Percentiles rank a stretch among this genome's conserved stretches.
phyloP scores from a whole-genome alignment of 2,113 vertebrate species.

The Anthoscopus minutus region DNA sequence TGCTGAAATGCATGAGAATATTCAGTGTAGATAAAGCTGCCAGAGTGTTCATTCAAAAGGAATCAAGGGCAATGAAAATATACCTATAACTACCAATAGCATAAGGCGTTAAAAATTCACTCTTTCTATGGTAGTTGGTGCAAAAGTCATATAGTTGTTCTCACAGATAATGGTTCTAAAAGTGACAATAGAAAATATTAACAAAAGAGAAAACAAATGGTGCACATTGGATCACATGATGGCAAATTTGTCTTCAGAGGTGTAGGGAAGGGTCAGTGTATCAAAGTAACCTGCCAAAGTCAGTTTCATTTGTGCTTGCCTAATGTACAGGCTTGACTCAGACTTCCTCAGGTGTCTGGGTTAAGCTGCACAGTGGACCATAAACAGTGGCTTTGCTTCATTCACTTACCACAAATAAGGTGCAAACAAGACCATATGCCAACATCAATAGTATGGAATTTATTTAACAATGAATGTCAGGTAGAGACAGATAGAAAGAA shows the following conservation, averaged over 20 bases:
- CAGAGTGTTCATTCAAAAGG: neutral
- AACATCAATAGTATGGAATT: neutral
- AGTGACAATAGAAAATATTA: neutral
- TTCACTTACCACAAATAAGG: neutral
- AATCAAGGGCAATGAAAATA: neutral
- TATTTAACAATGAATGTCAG: neutral
- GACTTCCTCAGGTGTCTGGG: neutral
- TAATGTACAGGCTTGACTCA: neutral
- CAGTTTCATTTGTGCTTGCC: neutral
- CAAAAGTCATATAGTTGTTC: neutral
- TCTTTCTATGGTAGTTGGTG: neutral
- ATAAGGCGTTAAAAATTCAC: neutral
- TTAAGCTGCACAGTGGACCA: neutral
- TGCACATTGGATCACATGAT: rapidly evolving
- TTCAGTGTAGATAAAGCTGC: neutral
- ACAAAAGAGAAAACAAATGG: neutral
- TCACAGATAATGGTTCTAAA: neutral
- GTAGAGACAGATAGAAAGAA: neutral
- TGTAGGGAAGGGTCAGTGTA: neutral
- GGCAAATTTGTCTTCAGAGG: neutral
- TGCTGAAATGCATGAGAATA: neutral
- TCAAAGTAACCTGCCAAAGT: neutral
- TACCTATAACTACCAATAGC: neutral
- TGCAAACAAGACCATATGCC: neutral
- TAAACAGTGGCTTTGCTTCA: neutral